Conservation (phyloP, 2,888 invertebrate species). For the Abscondita cerata region DNA sequence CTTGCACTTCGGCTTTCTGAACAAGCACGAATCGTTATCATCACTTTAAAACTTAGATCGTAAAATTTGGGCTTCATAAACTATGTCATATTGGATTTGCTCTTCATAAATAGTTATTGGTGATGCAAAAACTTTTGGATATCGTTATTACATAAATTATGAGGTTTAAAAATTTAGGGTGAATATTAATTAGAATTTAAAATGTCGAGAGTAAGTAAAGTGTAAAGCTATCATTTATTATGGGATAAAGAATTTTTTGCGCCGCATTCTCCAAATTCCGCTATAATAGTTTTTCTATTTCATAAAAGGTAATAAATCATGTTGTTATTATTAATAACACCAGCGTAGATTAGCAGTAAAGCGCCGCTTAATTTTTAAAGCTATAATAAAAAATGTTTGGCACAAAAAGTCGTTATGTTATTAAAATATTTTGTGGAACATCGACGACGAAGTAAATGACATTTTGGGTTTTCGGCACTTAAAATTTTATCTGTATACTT, state of each 20-base stretch:
- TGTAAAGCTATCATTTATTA: neutral
- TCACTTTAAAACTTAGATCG: conserved; percentile 47
- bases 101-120: conserved; percentile 40
- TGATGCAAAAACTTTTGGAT: conserved; percentile 25
- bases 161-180: conserved; percentile 11
- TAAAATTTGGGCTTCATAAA: conserved; percentile 47
- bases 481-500: too few species aligned
- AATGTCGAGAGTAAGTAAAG: neutral
- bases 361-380: neutral
- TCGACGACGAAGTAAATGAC: too few species aligned
- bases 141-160: conserved; percentile 29
- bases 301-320: conserved; percentile 3
- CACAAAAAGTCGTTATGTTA: neutral
- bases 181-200: conserved; percentile 21
- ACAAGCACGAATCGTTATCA: conserved; percentile 44
- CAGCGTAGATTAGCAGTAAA: neutral
- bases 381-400: neutral
- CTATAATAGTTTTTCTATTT: neutral
- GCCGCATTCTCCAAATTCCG: neutral
- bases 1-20: conserved; percentile 37
- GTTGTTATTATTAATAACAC: neutral
- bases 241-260: neutral
- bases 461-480: too few species aligned
- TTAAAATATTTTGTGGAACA: too few species aligned
- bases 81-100: conserved; percentile 41